Percentiles rank a stretch among this genome's conserved stretches.
Evolutionary conservation across 2,797 vertebrate species (phyloP).

Genomic region (Acanthornis magna): DNA sequence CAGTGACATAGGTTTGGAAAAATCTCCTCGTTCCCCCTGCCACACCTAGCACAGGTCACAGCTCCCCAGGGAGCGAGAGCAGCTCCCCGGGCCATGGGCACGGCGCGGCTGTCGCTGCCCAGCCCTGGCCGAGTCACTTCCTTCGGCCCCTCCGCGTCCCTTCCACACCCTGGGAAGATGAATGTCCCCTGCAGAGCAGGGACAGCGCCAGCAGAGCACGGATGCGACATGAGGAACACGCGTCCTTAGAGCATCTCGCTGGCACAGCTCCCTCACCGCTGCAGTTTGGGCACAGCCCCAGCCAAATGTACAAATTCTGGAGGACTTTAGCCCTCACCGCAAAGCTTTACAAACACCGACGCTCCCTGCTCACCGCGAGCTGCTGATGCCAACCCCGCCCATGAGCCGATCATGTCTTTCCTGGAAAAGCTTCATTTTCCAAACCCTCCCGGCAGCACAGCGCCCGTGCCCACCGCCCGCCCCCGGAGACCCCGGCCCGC

Average conservation of each 20-base stretch:
- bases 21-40: fast-evolving
- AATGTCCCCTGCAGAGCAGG: background rate
- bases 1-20: fast-evolving
- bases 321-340: background rate
- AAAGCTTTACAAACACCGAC: background rate
- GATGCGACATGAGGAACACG: fast-evolving
- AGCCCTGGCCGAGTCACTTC: fast-evolving
- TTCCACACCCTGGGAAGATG: fast-evolving
- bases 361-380: background rate
- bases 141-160: background rate
- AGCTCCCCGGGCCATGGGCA: background rate
- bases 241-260: fast-evolving
- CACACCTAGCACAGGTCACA: fast-evolving
- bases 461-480: background rate
- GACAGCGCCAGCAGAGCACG: fast-evolving
- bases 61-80: background rate
- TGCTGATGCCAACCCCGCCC: background rate
- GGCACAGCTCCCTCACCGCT: fast-evolving
- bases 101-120: background rate
- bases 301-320: fast-evolving
- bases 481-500: background rate
- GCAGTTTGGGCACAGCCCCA: background rate
- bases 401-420: background rate
- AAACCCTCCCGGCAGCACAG: background rate
- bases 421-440: background rate